These are phyloP conservation scores for Cylindroiulus punctatus DNA, from an alignment of 2,888 invertebrate species.

Conservation along the genomic window DNA sequence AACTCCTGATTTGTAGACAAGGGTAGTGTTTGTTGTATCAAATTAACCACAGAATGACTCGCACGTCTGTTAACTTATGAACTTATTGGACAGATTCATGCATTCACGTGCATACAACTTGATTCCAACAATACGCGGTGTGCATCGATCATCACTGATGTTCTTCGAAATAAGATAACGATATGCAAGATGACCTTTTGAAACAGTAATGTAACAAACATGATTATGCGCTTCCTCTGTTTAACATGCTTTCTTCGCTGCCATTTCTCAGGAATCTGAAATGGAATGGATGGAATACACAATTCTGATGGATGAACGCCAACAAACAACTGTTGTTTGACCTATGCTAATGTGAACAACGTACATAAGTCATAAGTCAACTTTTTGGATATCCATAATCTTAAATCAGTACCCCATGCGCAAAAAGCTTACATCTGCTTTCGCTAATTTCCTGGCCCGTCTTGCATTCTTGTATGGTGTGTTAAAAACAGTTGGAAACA, in stretches of 20 bases:
- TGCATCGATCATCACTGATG: neutral
- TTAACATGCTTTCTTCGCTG: neutral
- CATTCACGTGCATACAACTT: neutral
- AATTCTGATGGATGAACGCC: neutral
- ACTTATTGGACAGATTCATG: neutral
- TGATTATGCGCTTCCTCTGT: neutral
- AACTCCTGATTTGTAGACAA: neutral
- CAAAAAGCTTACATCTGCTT: conserved; percentile 20
- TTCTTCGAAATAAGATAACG: neutral
- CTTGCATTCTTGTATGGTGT: neutral
- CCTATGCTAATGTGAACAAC: neutral
- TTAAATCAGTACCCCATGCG: neutral
- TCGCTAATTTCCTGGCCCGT: neutral
- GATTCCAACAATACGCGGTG: neutral
- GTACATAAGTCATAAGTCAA: neutral
- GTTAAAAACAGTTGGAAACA: neutral
- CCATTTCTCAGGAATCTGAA: neutral
- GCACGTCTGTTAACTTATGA: neutral
- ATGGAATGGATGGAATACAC: neutral
- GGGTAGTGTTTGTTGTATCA: neutral
- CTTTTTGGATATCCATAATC: neutral
- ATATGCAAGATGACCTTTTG: neutral
- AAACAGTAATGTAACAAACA: neutral
- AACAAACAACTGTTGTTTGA: neutral
- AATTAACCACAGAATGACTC: neutral